phyloP scores from a whole-genome alignment of 2,113 vertebrate genomes.

The Alligator mississippiensis region DNA sequence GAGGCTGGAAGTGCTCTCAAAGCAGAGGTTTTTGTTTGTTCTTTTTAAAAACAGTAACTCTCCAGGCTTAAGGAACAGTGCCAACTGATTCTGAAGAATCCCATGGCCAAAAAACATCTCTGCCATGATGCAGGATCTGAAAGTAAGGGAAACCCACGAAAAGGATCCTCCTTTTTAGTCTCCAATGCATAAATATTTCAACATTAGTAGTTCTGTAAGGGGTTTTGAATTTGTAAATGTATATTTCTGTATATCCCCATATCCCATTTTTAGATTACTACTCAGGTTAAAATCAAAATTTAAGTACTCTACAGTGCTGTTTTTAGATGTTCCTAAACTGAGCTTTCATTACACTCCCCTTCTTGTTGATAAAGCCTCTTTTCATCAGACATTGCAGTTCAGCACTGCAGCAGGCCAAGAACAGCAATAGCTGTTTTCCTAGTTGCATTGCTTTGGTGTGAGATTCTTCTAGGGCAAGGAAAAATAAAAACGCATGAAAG shows the following conservation, averaged over 20 bases:
- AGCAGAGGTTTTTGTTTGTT: too few relatives aligned
- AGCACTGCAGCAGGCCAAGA: conserved; percentile 37
- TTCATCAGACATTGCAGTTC: background rate
- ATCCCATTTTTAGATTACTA: background rate
- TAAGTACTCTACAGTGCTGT: background rate
- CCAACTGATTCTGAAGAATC: background rate
- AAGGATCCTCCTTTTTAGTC: background rate
- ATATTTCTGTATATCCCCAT: background rate
- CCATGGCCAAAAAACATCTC: background rate
- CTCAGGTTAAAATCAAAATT: background rate
- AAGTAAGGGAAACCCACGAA: background rate
- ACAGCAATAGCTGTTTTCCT: conserved; percentile 50
- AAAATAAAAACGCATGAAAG: conserved; percentile 1
- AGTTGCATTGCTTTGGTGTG: background rate
- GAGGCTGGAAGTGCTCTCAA: background rate
- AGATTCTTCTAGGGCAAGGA: background rate
- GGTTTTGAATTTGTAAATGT: background rate
- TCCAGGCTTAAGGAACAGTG: too few relatives aligned
- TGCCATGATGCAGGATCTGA: background rate
- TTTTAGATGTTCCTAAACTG: background rate
- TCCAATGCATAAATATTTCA: background rate
- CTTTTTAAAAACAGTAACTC: too few relatives aligned
- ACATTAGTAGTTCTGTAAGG: background rate
- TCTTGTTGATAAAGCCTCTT: conserved; percentile 36
- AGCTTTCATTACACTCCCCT: background rate